phyloP scores from a whole-genome alignment of 2,113 vertebrate genomes.

The Vombatus ursinus region DNA sequence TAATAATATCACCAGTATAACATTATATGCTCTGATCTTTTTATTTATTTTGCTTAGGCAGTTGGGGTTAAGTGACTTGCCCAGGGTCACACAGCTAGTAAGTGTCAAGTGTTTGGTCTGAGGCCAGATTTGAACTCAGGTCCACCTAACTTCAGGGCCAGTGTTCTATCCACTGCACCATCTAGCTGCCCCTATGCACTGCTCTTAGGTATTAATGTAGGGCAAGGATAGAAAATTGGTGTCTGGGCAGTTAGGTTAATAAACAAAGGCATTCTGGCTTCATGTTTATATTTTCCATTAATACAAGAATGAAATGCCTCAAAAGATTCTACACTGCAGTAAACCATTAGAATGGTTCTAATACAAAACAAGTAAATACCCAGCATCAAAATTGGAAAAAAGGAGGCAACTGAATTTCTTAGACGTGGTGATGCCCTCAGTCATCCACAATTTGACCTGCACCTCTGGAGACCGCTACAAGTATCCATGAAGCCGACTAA shows the following conservation, averaged over 20 bases:
- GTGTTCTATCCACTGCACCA: too few species aligned
- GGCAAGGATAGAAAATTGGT: neutral
- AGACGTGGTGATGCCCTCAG: neutral
- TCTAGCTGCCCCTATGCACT: neutral
- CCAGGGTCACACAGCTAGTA: too few species aligned
- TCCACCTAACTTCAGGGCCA: too few species aligned
- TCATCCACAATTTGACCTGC: neutral
- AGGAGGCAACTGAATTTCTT: neutral
- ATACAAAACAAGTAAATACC: conserved; percentile 30
- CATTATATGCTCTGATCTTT: neutral
- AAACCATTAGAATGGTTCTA: conserved; percentile 2
- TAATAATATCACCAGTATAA: neutral
- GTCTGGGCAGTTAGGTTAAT: neutral
- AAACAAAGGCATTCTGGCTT: conserved; percentile 24
- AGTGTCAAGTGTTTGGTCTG: too few species aligned
- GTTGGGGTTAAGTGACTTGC: too few species aligned
- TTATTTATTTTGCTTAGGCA: too few species aligned
- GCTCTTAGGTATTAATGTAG: neutral
- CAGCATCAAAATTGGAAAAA: conserved; percentile 7
- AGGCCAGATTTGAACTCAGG: too few species aligned
- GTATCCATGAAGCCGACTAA: rapidly evolving
- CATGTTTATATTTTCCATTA: conserved; percentile 32
- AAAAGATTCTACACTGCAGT: neutral
- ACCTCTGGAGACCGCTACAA: neutral
- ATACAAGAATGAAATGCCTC: conserved; percentile 14